A percentile compares a stretch with the other conserved stretches of the same genome.
Conservation (phyloP, 2,113 vertebrate species). For the Brachyhypopomus occidentalis region DNA sequence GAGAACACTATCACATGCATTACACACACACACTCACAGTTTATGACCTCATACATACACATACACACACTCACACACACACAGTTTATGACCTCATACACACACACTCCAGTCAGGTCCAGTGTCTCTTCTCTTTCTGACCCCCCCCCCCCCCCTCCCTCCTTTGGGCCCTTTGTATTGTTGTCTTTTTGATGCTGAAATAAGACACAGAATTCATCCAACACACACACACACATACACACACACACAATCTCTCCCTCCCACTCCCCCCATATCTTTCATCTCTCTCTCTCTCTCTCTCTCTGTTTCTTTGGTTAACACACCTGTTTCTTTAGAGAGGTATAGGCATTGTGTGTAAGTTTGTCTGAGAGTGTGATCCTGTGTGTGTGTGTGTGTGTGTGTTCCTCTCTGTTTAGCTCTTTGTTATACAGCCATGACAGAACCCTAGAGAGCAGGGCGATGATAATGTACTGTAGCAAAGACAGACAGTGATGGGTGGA, state of each 20-base stretch:
- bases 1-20: neutral
- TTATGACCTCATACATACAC: neutral
- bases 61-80: too few species aligned
- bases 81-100: too few species aligned
- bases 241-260: too few species aligned
- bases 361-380: conserved; percentile 12
- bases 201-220: neutral
- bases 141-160: too few species aligned
- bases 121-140: too few species aligned
- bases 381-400: conserved; percentile 15
- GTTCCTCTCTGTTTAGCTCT: conserved; percentile 1
- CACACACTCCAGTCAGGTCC: neutral
- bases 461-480: neutral
- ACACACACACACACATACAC: neutral
- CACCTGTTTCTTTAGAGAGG: conserved; percentile 23
- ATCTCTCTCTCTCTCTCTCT: too few species aligned
- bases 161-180: neutral
- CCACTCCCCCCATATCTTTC: neutral
- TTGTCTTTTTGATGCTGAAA: conserved; percentile 27
- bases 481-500: neutral
- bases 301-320: too few species aligned
- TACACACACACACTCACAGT: neutral
- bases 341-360: neutral
- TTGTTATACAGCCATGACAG: conserved; percentile 5
- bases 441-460: conserved; percentile 14